Base-by-base conservation (phyloP, 2,113 vertebrate genomes). In the Toxotes jaculatrix region DNA sequence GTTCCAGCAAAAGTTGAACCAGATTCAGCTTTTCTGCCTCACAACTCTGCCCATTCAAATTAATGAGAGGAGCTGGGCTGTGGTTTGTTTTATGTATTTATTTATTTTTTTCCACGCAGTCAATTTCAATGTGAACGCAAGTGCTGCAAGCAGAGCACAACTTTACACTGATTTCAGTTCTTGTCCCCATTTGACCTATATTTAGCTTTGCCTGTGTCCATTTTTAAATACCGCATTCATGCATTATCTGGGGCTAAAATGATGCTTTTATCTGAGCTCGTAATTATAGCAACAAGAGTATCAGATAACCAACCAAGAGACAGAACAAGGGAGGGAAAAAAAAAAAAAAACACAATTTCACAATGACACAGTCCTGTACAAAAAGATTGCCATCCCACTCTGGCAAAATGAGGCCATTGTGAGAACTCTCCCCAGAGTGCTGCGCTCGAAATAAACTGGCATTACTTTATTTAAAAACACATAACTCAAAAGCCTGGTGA, bases 401-500 rank as follows among this genome's bases (percentile, higher is more conserved):
- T 66, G 80, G 80, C 71, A 87, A 92, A 90, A 93, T 77, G 79
- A 88, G 87, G 88, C 87, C 91, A 92, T 93, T 94, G 89, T 93
- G 87, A 93, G 80, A 88, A 82, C 64, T 79, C 74, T 92, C 91
- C 87, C 89, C 2, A 16, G 87, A 87, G 88, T 53, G 65, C 79
- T 80, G 74, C 3, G 77, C 91, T 89, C 59, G 83, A 93, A 93
- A 95, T 93, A 95, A 85, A 83, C 88, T 23, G 34, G 8, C 66
- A 87, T 81, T 84, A 70, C 87, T 93, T 93, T 92, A 92, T 94
- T 93, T 91, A 91, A 92, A 91, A 89, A 84, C 84, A 85, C 83
- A 89, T 82, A 80, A 90, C 65, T 85, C 82, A 88, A 63, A 80
- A 86, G 79, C 56, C 79, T 62, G 43, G 60, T 62, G 80, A 89